Evolutionary conservation across 2,113 vertebrate species (phyloP).

Genomic region (Oryzias curvinotus): DNA sequence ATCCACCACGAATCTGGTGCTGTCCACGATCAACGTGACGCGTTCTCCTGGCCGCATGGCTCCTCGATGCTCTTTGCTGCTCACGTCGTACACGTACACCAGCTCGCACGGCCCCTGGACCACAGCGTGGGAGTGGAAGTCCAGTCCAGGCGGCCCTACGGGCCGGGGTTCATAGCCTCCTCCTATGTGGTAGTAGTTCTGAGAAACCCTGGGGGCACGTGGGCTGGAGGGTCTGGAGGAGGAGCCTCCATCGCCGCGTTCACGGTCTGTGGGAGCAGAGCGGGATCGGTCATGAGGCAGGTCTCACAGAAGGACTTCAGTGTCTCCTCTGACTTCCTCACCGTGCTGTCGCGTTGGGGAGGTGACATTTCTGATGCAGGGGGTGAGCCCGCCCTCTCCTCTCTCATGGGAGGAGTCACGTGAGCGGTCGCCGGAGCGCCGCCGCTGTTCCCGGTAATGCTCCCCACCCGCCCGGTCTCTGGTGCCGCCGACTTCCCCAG

Average conservation of each 20-base stretch:
- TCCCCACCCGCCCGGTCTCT: slow-evolving; percentile 72
- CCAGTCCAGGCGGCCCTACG: slow-evolving; percentile 76
- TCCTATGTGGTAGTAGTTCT: slow-evolving; percentile 45
- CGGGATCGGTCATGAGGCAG: neutral
- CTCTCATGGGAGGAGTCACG: slow-evolving; percentile 96
- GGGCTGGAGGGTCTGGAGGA: slow-evolving; percentile 79
- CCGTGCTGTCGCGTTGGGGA: slow-evolving; percentile 94
- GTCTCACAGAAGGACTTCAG: neutral
- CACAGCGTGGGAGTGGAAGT: slow-evolving; percentile 74
- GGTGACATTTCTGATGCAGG: slow-evolving; percentile 96
- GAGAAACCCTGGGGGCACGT: slow-evolving; percentile 52
- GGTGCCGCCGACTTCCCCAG: neutral
- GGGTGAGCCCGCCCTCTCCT: slow-evolving; percentile 91
- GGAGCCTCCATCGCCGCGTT: slow-evolving; percentile 87
- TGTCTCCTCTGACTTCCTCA: slow-evolving; percentile 59
- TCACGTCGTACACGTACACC: slow-evolving; percentile 90
- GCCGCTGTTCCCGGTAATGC: slow-evolving; percentile 82
- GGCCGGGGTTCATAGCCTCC: slow-evolving; percentile 45
- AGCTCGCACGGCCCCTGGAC: slow-evolving; percentile 80
- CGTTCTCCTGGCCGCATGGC: slow-evolving; percentile 84
- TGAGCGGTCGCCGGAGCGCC: slow-evolving; percentile 92
- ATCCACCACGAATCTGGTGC: slow-evolving; percentile 96
- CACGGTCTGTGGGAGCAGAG: slow-evolving; percentile 80
- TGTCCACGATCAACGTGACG: slow-evolving; percentile 95
- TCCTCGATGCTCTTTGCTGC: slow-evolving; percentile 85